These are phyloP conservation scores for Psylliodes chrysocephalus DNA, from an alignment of 2,888 invertebrate genomes.

Conservation along the genomic window DNA sequence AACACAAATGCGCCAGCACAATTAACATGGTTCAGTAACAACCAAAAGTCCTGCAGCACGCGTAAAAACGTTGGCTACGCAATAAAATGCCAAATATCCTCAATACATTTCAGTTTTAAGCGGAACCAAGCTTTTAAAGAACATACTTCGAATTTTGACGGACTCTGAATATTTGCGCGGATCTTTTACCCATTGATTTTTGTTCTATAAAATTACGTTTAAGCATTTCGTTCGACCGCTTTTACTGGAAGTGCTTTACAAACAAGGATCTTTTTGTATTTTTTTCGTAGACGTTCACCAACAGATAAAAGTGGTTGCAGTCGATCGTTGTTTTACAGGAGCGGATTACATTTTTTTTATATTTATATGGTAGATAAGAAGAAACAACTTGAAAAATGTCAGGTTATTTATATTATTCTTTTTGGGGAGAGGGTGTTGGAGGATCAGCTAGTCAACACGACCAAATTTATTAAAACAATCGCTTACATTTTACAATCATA, in stretches of 20 bases:
- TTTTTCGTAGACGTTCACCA: constrained; percentile 41
- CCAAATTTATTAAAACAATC: too few relatives aligned
- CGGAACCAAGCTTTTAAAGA: constrained; percentile 47
- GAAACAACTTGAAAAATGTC: too few relatives aligned
- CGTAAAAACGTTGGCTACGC: constrained; percentile 50
- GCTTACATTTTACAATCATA: too few relatives aligned
- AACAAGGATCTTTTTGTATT: constrained; percentile 51
- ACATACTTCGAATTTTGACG: constrained; percentile 51
- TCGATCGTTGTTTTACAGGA: background rate
- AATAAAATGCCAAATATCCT: constrained; percentile 55
- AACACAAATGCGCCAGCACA: constrained; percentile 33
- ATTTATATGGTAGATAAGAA: too few relatives aligned
- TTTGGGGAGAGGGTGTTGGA: too few relatives aligned
- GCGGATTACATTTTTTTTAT: too few relatives aligned
- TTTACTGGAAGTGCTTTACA: constrained; percentile 53
- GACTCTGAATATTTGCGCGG: constrained; percentile 51
- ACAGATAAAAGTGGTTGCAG: constrained; percentile 34
- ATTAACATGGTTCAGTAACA: constrained; percentile 47
- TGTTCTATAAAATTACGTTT: constrained; percentile 56
- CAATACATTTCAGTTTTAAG: constrained; percentile 55
- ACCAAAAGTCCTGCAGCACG: constrained; percentile 43
- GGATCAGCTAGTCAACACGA: too few relatives aligned
- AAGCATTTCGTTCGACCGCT: constrained; percentile 52
- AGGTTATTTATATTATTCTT: too few relatives aligned
- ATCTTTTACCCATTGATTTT: constrained; percentile 55